These are phyloP conservation scores for Argya squamiceps DNA, from an alignment of 2,797 vertebrate species.

Conservation along the genomic window DNA sequence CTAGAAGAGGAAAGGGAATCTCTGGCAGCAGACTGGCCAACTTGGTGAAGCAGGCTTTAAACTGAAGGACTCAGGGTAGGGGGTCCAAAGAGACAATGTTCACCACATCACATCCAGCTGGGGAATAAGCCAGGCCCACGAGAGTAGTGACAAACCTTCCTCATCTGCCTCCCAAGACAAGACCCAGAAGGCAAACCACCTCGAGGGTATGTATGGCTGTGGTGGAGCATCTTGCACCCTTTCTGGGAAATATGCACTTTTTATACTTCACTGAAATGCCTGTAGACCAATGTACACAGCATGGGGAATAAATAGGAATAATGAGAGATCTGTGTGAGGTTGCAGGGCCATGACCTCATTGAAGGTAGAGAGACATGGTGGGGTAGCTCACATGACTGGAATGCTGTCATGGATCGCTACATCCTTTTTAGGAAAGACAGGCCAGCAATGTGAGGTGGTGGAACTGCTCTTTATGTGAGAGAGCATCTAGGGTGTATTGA, in stretches of 20 bases:
- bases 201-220: neutral
- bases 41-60: neutral
- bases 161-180: neutral
- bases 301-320: neutral
- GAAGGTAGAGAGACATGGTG: neutral
- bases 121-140: neutral
- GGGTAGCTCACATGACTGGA: neutral
- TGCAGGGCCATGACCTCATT: accelerated
- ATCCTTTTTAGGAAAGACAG: neutral
- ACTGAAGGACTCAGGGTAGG: neutral
- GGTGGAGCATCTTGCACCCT: neutral
- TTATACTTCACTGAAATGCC: neutral
- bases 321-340: neutral
- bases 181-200: neutral
- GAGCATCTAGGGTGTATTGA: accelerated
- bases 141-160: neutral
- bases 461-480: neutral
- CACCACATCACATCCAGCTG: neutral
- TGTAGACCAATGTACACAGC: accelerated
- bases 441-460: neutral
- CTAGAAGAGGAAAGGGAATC: neutral
- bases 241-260: neutral
- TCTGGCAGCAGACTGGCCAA: neutral
- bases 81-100: neutral
- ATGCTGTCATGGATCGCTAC: neutral